A percentile compares a stretch with the other conserved stretches of the same genome.
Evolutionary conservation across 1,140 invertebrate species (phyloP).

Genomic region (fruit fly (Drosophila melanogaster)): Release_6_plus_ISO1_MT NC_004354.4:9045501-9046000

Average conservation of each 20-base stretch:
- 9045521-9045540: constrained; percentile 25
- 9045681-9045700: constrained; percentile 7
- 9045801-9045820: neutral
- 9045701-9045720: constrained; percentile 13
- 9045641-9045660: neutral
- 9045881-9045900: neutral
- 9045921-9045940: neutral
- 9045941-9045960: constrained; percentile 14
- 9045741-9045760: constrained; percentile 27
- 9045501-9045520: constrained; percentile 31
- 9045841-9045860: constrained; percentile 3
- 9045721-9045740: constrained; percentile 21
- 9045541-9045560: constrained; percentile 36
- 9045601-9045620: neutral
- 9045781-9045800: constrained; percentile 21
- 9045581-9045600: neutral
- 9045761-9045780: constrained; percentile 1
- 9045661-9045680: constrained; percentile 1
- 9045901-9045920: constrained; percentile 5
- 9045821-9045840: too few relatives aligned
- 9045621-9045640: neutral
- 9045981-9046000: neutral
- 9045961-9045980: constrained; percentile 12
- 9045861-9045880: too few relatives aligned
- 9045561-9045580: neutral